Percentiles rank a stretch among this genome's conserved stretches.
phyloP scores from a whole-genome alignment of 2,113 vertebrate genomes.

The Ondatra zibethicus region DNA sequence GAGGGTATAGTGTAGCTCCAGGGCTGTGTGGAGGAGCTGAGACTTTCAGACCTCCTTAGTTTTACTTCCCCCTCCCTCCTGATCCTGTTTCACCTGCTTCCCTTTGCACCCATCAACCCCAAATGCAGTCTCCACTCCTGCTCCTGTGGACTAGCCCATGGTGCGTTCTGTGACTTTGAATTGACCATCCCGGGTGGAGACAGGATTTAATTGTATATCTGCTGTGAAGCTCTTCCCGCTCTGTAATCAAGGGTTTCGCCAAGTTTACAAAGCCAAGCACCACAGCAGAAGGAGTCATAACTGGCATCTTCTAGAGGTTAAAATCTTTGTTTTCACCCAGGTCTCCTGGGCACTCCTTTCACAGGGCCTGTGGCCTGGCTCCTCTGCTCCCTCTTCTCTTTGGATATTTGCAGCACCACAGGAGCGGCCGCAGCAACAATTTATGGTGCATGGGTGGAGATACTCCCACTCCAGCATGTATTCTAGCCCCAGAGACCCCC shows the following conservation, averaged over 20 bases:
- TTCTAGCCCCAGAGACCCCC: not conserved
- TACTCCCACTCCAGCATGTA: not conserved
- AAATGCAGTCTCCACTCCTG: not conserved
- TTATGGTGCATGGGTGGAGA: not conserved
- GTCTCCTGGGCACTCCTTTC: not conserved
- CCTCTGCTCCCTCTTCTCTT: not conserved
- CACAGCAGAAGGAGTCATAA: not conserved
- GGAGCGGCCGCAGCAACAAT: not conserved
- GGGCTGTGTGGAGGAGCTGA: not conserved
- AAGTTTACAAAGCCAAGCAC: not conserved
- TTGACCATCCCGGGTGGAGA: not conserved
- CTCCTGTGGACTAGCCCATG: not conserved
- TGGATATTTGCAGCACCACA: not conserved
- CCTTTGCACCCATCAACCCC: not conserved
- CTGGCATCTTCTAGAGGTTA: not conserved
- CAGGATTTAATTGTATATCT: not conserved
- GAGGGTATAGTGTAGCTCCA: not conserved
- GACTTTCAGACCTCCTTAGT: not conserved
- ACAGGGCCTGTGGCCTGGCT: rapidly evolving
- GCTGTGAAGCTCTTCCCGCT: not conserved
- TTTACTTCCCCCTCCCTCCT: not conserved
- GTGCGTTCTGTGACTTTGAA: not conserved
- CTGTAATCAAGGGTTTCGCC: not conserved
- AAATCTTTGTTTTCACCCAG: not conserved
- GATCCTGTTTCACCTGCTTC: not conserved